Evolutionary conservation across 2,888 invertebrate genomes (phyloP).

Genomic region (Dorcus hopei): DNA sequence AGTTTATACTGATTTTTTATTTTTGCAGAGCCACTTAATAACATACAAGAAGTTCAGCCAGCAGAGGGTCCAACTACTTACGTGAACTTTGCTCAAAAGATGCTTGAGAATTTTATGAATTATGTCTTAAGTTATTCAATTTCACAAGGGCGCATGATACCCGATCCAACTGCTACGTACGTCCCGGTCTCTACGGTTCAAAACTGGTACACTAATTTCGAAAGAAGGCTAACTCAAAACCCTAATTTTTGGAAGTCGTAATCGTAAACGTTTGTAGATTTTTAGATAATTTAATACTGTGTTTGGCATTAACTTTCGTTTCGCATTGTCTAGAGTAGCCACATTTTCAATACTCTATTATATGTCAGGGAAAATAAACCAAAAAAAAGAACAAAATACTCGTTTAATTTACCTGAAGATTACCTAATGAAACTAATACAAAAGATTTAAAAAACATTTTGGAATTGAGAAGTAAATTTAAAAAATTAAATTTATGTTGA

Average conservation of each 20-base stretch:
- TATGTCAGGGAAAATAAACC: too few species aligned
- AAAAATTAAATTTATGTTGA: too few species aligned
- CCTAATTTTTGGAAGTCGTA: constrained; percentile 86
- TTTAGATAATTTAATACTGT: neutral
- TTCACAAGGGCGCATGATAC: constrained; percentile 74
- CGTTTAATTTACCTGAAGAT: too few species aligned
- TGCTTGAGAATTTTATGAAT: constrained; percentile 91
- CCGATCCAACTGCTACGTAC: constrained; percentile 75
- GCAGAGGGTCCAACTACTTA: constrained; percentile 50
- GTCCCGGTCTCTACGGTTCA: constrained; percentile 86
- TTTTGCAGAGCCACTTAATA: constrained; percentile 45
- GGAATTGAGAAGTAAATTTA: too few species aligned
- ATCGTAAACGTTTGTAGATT: neutral
- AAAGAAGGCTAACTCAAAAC: constrained; percentile 81
- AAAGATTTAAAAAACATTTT: too few species aligned
- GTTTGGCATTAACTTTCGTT: too few species aligned
- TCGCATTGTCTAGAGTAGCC: too few species aligned
- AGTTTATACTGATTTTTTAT: neutral
- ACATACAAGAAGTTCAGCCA: constrained; percentile 50
- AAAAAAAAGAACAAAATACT: too few species aligned
- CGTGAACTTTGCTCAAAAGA: constrained; percentile 78
- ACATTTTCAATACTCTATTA: too few species aligned
- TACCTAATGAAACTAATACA: too few species aligned
- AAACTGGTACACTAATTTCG: constrained; percentile 93
- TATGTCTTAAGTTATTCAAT: constrained; percentile 87